Evolutionary conservation across 2,888 invertebrate genomes (phyloP).

Genomic region (Cryptocephalus primarius): DNA sequence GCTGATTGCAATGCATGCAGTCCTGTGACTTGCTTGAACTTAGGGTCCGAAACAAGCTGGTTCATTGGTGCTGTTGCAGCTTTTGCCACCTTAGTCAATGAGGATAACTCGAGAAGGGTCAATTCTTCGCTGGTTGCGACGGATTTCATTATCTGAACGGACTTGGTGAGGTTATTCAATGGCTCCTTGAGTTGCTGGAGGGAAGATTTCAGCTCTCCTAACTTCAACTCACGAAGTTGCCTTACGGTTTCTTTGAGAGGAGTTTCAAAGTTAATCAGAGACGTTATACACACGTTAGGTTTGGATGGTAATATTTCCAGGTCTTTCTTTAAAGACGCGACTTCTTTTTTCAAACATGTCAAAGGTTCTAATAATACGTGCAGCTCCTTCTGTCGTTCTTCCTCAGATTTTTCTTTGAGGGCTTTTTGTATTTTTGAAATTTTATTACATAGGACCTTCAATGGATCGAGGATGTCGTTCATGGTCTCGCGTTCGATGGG

Average conservation of each 20-base stretch:
- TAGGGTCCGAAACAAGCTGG: constrained; percentile 8
- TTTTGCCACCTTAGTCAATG: constrained; percentile 10
- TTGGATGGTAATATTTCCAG: constrained; percentile 2
- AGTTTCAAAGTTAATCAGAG: constrained; percentile 2
- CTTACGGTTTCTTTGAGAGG: constrained; percentile 4
- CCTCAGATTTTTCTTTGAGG: constrained; percentile 3
- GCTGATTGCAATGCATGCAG: not conserved
- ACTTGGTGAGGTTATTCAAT: constrained; percentile 9
- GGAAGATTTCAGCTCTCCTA: not conserved
- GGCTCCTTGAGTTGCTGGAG: constrained; percentile 6
- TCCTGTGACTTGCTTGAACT: constrained; percentile 4
- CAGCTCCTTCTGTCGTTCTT: constrained; percentile 4
- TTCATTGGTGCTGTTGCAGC: constrained; percentile 8
- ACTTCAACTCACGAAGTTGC: constrained; percentile 1
- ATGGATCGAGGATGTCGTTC: constrained; percentile 11
- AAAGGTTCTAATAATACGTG: constrained; percentile 7
- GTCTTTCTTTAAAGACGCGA: constrained; percentile 5
- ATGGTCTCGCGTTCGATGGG: constrained; percentile 10
- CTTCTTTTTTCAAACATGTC: constrained; percentile 3
- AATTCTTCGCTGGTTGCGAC: constrained; percentile 15
- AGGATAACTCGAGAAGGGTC: constrained; percentile 14
- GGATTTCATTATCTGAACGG: constrained; percentile 12
- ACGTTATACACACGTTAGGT: constrained; percentile 4
- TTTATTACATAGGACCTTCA: constrained; percentile 10
- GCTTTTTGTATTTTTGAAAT: constrained; percentile 9